phyloP scores from a whole-genome alignment of 2,113 vertebrate species.

The Pseudolaguvia tuberculata region DNA sequence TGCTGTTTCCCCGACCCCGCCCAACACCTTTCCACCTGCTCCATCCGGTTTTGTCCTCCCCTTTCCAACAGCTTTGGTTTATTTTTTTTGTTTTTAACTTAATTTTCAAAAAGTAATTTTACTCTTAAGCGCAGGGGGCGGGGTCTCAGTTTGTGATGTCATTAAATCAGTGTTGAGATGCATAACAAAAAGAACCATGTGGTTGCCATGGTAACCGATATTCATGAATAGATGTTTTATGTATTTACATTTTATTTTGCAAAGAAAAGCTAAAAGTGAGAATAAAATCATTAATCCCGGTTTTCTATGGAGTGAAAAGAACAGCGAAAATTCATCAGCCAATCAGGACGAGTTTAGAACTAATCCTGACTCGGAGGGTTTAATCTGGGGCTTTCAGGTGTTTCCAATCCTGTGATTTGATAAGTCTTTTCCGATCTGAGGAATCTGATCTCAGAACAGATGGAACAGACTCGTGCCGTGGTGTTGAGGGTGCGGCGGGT shows the following conservation, averaged over 20 bases:
- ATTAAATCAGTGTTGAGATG: no score
- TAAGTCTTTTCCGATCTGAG: background rate
- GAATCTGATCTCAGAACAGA: conserved; percentile 7
- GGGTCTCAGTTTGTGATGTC: no score
- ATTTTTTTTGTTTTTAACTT: no score
- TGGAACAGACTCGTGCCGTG: no score
- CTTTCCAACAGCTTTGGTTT: no score
- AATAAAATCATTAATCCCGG: conserved; percentile 35
- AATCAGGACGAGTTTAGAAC: background rate
- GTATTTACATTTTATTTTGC: conserved; percentile 41
- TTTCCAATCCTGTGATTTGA: background rate
- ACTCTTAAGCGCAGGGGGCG: background rate
- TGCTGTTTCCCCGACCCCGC: no score
- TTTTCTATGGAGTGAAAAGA: background rate
- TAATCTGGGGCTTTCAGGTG: background rate
- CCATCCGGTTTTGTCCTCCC: no score
- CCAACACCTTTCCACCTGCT: no score
- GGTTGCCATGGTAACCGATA: background rate
- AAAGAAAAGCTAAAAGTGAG: conserved; percentile 21
- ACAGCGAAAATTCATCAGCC: background rate
- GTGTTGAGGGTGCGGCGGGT: background rate
- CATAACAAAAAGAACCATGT: no score
- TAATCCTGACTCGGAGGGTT: background rate
- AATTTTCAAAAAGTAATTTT: background rate
- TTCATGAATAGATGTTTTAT: no score